Evolutionary conservation across 2,797 vertebrate species (phyloP).

Genomic region (Melopsittacus undulatus): DNA sequence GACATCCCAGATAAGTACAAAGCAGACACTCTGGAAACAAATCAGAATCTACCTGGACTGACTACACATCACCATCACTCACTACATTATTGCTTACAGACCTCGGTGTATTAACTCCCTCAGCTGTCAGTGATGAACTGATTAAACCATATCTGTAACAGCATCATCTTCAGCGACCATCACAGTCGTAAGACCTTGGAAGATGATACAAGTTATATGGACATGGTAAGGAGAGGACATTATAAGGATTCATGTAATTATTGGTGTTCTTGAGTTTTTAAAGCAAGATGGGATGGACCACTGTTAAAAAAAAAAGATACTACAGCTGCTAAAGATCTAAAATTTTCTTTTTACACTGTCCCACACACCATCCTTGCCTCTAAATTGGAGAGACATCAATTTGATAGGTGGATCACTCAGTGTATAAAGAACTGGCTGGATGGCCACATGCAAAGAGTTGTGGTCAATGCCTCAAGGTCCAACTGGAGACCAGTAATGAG

Average conservation of each 20-base stretch:
- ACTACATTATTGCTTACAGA: constrained; percentile 97
- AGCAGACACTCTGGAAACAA: constrained; percentile 87
- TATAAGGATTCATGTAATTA: neutral
- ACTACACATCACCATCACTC: constrained; percentile 94
- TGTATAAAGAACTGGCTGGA: too few species aligned
- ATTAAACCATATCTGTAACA: constrained; percentile 95
- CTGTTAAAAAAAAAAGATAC: neutral
- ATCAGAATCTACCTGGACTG: constrained; percentile 87
- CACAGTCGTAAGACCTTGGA: neutral
- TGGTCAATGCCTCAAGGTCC: too few species aligned
- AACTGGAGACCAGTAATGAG: too few species aligned
- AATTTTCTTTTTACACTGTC: neutral
- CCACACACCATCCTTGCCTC: too few species aligned
- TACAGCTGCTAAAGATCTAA: neutral
- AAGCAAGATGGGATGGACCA: neutral
- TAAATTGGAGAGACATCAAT: too few species aligned
- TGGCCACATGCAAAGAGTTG: too few species aligned
- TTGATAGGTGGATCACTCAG: too few species aligned
- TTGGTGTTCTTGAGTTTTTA: neutral
- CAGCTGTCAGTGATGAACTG: constrained; percentile 95
- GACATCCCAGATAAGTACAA: constrained; percentile 98
- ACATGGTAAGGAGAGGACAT: neutral
- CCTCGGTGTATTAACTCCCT: constrained; percentile 93
- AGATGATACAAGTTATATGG: neutral
- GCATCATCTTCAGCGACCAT: neutral